These are phyloP conservation scores for Drosophila multiciliata DNA, from an alignment of 2,888 invertebrate species.

Conservation along the genomic window DNA sequence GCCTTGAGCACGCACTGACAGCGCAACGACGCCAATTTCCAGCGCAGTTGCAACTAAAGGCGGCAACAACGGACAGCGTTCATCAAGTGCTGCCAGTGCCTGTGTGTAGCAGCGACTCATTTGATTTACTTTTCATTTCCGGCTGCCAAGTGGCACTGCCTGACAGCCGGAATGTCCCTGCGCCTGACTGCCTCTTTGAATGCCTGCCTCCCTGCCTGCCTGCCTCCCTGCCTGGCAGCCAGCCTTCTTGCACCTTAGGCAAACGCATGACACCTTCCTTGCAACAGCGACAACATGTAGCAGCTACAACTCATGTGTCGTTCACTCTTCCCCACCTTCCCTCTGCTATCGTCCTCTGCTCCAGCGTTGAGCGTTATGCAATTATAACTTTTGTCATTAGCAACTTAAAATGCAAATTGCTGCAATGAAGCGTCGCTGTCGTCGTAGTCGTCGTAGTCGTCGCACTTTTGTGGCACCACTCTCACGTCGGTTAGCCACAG, in stretches of 20 bases:
- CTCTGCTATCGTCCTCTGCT: constrained; percentile 29
- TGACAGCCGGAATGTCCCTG: constrained; percentile 10
- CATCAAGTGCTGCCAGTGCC: constrained; percentile 17
- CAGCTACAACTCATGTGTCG: constrained; percentile 46
- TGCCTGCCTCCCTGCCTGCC: background rate
- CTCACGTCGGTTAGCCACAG: constrained; percentile 26
- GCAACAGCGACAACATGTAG: constrained; percentile 44
- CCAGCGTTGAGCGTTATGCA: constrained; percentile 81
- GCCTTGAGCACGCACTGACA: constrained; percentile 59
- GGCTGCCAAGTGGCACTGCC: constrained; percentile 66
- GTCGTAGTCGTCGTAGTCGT: constrained; percentile 35
- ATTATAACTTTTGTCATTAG: constrained; percentile 84
- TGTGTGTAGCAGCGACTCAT: constrained; percentile 57
- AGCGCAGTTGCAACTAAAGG: constrained; percentile 30
- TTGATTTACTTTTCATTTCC: constrained; percentile 83
- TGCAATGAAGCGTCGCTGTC: constrained; percentile 75
- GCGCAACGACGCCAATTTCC: constrained; percentile 57
- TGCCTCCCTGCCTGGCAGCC: background rate
- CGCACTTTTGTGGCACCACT: constrained; percentile 53
- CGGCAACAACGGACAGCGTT: constrained; percentile 48
- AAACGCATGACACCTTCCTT: constrained; percentile 28
- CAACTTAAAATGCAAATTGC: constrained; percentile 82
- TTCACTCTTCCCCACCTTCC: constrained; percentile 19
- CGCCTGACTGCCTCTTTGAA: background rate
- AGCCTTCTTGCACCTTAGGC: constrained; percentile 29